Evolutionary conservation across 2,797 vertebrate species (phyloP).

Genomic region (Synanceia verrucosa): DNA sequence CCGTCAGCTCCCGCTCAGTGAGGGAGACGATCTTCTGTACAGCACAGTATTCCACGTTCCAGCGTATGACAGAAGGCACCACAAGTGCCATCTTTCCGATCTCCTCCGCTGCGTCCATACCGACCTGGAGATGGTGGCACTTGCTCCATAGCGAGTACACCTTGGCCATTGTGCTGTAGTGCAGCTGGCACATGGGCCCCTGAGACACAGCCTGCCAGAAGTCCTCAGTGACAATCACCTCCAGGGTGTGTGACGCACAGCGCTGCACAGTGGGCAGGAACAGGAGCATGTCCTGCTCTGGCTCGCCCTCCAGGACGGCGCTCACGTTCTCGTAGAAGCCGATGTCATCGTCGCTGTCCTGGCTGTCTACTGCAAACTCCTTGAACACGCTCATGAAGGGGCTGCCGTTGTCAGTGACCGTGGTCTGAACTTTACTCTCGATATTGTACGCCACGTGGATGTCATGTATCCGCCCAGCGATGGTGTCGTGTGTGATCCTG

Average conservation of each 20-base stretch:
- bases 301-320: slow-evolving; percentile 67
- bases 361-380: slow-evolving; percentile 67
- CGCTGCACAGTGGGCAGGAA: slow-evolving; percentile 76
- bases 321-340: slow-evolving; percentile 75
- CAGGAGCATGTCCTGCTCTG: slow-evolving; percentile 75
- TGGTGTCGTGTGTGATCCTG: slow-evolving; percentile 68
- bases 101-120: slow-evolving; percentile 72
- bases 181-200: slow-evolving; percentile 74
- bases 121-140: slow-evolving; percentile 74
- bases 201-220: slow-evolving; percentile 78
- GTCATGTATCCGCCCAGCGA: slow-evolving; percentile 76
- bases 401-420: slow-evolving; percentile 79
- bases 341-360: slow-evolving; percentile 69
- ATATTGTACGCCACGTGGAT: slow-evolving; percentile 77
- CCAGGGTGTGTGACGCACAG: slow-evolving; percentile 78
- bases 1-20: slow-evolving; percentile 73
- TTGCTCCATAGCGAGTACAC: slow-evolving; percentile 78
- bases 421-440: slow-evolving; percentile 80
- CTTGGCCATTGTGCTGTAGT: slow-evolving; percentile 78
- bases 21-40: slow-evolving; percentile 78
- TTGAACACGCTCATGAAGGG: slow-evolving; percentile 77
- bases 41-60: slow-evolving; percentile 79
- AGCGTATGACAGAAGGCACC: slow-evolving; percentile 72
- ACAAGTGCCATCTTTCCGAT: slow-evolving; percentile 76
- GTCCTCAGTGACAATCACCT: slow-evolving; percentile 76